phyloP scores from a whole-genome alignment of 2,113 vertebrate genomes.

The Petaurus breviceps region DNA sequence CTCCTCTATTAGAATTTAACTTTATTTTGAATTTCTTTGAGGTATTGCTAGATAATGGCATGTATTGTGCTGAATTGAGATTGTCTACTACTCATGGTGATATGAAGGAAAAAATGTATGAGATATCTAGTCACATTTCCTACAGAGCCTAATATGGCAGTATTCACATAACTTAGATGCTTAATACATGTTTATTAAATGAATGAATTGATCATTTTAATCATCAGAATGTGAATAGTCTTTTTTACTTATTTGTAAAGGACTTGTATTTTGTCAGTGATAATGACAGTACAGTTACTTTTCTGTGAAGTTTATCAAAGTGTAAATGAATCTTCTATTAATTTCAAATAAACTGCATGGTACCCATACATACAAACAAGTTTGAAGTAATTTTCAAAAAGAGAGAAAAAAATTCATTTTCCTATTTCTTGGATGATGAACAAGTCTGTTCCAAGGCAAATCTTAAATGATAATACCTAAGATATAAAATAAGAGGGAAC shows the following conservation, averaged over 20 bases:
- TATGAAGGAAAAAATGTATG: background rate
- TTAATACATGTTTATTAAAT: slow-evolving; percentile 2
- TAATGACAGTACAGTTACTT: background rate
- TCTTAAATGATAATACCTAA: slow-evolving; percentile 1
- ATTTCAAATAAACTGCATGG: background rate
- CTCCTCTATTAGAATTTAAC: background rate
- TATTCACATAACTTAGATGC: background rate
- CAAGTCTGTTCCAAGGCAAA: slow-evolving; percentile 14
- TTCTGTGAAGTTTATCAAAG: background rate
- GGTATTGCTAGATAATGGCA: background rate
- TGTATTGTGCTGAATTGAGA: background rate
- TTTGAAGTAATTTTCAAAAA: background rate
- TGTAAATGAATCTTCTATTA: background rate
- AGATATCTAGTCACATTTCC: background rate
- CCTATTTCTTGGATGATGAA: background rate
- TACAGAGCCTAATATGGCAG: background rate
- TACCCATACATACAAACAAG: background rate
- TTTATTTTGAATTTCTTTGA: background rate
- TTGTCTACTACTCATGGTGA: background rate
- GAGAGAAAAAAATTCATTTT: background rate
- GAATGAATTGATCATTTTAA: background rate
- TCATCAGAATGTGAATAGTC: background rate
- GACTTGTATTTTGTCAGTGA: background rate
- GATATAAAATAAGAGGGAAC: background rate
- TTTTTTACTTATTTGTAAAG: slow-evolving; percentile 23